A percentile compares a stretch with the other conserved stretches of the same genome.
phyloP scores from a whole-genome alignment of 1,140 invertebrate genomes.

The Aphaenogaster rudis region DNA sequence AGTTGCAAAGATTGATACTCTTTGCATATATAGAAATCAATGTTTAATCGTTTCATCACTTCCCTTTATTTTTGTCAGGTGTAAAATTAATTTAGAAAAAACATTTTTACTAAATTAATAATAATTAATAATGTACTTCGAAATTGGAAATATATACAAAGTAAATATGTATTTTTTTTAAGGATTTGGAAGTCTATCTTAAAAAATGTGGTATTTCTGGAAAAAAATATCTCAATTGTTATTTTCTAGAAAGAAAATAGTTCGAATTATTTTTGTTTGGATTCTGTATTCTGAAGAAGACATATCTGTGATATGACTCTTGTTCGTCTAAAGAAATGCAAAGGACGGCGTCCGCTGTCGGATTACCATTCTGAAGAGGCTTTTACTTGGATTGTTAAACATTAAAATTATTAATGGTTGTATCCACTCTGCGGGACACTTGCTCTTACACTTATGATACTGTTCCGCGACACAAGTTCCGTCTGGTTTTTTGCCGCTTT shows the following conservation, averaged over 20 bases:
- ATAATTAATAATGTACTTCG: not conserved
- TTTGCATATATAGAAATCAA: not conserved
- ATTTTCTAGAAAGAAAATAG: not conserved
- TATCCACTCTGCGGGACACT: conserved; percentile 31
- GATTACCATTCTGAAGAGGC: conserved; percentile 12
- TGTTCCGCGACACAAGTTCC: not conserved
- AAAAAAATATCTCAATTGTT: not conserved
- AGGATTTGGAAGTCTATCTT: not conserved
- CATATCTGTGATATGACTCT: not conserved
- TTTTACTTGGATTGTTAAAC: conserved; percentile 56
- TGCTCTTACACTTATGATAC: conserved; percentile 9
- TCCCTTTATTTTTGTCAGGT: not conserved
- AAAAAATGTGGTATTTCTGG: not conserved
- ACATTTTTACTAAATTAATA: not conserved
- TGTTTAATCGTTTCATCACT: not conserved
- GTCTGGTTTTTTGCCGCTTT: conserved; percentile 8
- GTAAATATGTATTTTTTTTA: not conserved
- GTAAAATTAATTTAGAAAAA: not conserved
- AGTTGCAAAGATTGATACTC: not conserved
- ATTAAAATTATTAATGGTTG: conserved; percentile 50
- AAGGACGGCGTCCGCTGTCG: conserved; percentile 1
- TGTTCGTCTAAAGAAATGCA: not conserved
- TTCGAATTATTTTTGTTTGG: not conserved
- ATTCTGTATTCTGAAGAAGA: not conserved
- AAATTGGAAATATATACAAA: not conserved